A percentile compares a stretch with the other conserved stretches of the same genome.
These are phyloP conservation scores for Sinosuthora webbiana DNA, from an alignment of 2,113 vertebrate species.

Conservation along the genomic window DNA sequence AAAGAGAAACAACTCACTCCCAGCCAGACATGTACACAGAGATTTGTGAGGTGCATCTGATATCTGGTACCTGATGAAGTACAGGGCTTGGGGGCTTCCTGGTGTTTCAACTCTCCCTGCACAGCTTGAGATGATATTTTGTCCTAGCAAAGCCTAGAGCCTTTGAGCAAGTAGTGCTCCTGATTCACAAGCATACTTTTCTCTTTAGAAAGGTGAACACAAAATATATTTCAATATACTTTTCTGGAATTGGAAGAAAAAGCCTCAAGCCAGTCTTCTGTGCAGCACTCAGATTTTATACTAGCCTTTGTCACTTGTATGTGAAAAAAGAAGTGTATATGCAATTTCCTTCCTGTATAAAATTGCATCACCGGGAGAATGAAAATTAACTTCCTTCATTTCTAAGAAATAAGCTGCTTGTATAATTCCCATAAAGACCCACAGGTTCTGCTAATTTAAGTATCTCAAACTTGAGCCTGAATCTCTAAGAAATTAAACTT, in stretches of 20 bases:
- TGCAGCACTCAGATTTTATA: not conserved
- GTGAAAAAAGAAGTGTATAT: not conserved
- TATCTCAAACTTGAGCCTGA: not conserved
- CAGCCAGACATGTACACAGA: rapidly evolving
- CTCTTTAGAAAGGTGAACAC: not conserved
- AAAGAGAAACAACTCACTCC: not conserved
- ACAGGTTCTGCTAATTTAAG: not conserved
- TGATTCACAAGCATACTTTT: not conserved
- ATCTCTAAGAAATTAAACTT: not conserved
- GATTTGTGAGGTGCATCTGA: not conserved
- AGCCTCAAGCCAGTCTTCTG: not conserved
- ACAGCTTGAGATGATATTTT: not conserved
- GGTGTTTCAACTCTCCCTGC: not conserved
- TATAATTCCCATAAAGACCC: not conserved
- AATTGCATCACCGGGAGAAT: not conserved
- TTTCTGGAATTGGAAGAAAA: not conserved
- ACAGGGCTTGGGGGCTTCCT: not conserved
- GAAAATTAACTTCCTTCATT: not conserved
- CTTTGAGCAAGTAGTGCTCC: not conserved
- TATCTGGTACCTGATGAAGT: not conserved
- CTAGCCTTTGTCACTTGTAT: not conserved
- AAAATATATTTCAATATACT: not conserved
- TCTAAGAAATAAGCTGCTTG: not conserved
- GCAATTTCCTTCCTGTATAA: not conserved
- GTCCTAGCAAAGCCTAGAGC: not conserved